Conservation (phyloP, 2,797 vertebrate species). For the Lacerta viridis region DNA sequence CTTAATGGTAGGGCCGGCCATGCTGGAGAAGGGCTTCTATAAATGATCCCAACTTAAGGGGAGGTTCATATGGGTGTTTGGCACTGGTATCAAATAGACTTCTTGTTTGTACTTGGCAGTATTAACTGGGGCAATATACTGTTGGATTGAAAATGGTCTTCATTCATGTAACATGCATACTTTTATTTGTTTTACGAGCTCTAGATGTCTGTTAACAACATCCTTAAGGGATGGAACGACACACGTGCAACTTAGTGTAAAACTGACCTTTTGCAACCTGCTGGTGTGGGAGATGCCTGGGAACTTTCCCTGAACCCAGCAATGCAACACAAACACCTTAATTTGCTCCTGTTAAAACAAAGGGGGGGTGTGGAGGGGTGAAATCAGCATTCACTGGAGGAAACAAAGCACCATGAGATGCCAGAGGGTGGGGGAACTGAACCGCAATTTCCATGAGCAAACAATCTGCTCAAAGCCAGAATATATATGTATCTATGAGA, state of each 20-base stretch:
- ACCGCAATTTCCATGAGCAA: neutral
- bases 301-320: neutral
- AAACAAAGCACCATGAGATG: too few species aligned
- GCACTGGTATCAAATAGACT: neutral
- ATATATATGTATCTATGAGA: neutral
- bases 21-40: neutral
- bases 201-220: too few species aligned
- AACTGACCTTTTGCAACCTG: neutral
- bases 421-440: neutral
- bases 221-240: neutral
- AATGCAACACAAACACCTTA: neutral
- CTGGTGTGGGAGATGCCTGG: neutral
- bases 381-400: neutral
- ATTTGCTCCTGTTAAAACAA: neutral
- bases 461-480: too few species aligned
- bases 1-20: neutral
- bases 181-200: too few species aligned
- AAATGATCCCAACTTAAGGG: neutral
- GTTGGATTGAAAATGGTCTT: neutral
- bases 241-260: neutral
- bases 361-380: neutral
- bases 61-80: neutral
- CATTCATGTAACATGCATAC: too few species aligned
- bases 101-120: neutral
- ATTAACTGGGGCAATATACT: neutral